Evolutionary conservation across 2,797 vertebrate genomes (phyloP).

Genomic region (Hypotaenidia okinawae): DNA sequence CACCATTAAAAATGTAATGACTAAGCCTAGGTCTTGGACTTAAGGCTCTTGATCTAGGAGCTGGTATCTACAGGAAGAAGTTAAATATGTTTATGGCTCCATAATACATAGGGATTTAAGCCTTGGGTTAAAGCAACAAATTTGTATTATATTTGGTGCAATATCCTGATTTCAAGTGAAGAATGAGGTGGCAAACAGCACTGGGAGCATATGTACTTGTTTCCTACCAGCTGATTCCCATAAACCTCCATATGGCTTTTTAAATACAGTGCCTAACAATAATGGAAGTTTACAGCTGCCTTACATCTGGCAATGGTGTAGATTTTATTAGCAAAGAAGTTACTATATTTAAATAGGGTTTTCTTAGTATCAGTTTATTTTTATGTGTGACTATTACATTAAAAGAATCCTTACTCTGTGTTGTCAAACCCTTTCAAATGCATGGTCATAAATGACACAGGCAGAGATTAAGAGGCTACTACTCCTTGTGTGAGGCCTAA

Average conservation of each 20-base stretch:
- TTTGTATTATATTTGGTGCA: not conserved
- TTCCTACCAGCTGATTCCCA: conserved; percentile 23
- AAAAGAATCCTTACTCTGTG: not conserved
- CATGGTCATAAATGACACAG: not conserved
- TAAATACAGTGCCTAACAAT: conserved; percentile 22
- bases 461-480: not conserved
- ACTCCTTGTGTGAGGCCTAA: not conserved
- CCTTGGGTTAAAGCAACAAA: not conserved
- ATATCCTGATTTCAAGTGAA: not conserved
- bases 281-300: conserved; percentile 3
- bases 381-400: not conserved
- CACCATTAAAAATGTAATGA: not conserved
- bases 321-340: not conserved
- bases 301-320: conserved; percentile 6
- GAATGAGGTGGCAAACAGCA: not conserved
- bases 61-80: not conserved
- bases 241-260: conserved; percentile 31
- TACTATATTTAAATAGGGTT: not conserved
- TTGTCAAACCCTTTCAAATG: not conserved
- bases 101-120: not conserved
- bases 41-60: not conserved
- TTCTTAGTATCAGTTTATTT: not conserved
- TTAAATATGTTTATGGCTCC: not conserved
- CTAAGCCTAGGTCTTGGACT: not conserved
- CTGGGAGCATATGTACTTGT: not conserved